Base-by-base conservation (phyloP, 2,888 invertebrate species). In the Chrysolina haemoptera region DNA sequence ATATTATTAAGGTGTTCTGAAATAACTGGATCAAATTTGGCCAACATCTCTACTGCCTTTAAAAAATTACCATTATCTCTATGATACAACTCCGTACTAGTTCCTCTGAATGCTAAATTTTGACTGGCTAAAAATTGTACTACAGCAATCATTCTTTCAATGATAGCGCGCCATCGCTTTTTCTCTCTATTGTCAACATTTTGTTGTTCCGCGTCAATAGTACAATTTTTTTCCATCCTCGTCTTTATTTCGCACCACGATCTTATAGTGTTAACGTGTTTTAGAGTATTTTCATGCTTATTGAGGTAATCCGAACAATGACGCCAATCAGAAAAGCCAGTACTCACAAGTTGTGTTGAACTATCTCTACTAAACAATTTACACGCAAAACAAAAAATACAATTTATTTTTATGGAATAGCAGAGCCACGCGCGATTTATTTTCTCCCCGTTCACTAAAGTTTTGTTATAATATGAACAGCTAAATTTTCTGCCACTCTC, bases 391-490 rank as follows among this genome's bases (percentile, higher is more conserved):
- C 41, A 65, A 65, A 65, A 65, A 65, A 43, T 65, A 65, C 65
- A 43, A 65, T 65, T 65, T 16, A 65, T 3, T 66, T 66, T 66
- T 48, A 66, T 66, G 66, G n/a, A n/a, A n/a, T n/a, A n/a, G n/a
- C n/a, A n/a, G n/a, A n/a, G n/a, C n/a, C n/a, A n/a, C n/a, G n/a
- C 48, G 48, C 66, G 66, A 66, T 48, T 66, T 66, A 66, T 48
- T 66, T 66, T 66, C 20, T 66, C 50, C 50, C 66, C 22, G 20
- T 66, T 48, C 48, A 66, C 66, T 66, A 48, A 66, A 66, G 48
- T 66, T 66, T 66, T 66, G 66, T 66, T 66, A 66, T 66, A 48
- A 64, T 62, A 62, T 62, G 62, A 62, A 62, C n/a, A n/a, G n/a
- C n/a, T n/a, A n/a, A n/a, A n/a, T n/a, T n/a, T n/a, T n/a, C n/a